Evolutionary conservation across 1,140 invertebrate genomes (phyloP).

Genomic region (Glossosoma conforme): DNA sequence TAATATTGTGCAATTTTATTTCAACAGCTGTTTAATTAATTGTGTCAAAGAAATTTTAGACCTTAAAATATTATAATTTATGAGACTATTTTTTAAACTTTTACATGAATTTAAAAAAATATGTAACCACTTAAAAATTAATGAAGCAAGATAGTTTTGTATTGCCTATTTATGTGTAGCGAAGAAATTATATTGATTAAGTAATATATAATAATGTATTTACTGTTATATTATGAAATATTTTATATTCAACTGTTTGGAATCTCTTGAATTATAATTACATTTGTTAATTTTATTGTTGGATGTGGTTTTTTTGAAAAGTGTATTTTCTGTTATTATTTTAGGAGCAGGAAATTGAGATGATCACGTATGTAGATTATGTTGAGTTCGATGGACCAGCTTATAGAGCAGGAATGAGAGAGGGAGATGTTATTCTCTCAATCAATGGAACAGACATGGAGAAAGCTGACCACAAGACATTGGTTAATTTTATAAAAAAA

Average conservation of each 20-base stretch:
- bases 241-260: neutral
- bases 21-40: too few relatives aligned
- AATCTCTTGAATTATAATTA: too few relatives aligned
- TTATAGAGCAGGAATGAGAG: slow-evolving; percentile 84
- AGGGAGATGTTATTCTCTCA: slow-evolving; percentile 90
- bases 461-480: slow-evolving; percentile 81
- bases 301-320: too few relatives aligned
- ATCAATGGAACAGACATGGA: slow-evolving; percentile 93
- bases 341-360: slow-evolving; percentile 72
- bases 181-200: neutral
- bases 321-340: slow-evolving; percentile 25
- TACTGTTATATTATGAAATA: neutral
- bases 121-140: too few relatives aligned
- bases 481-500: slow-evolving; percentile 86
- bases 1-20: too few relatives aligned
- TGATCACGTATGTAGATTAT: slow-evolving; percentile 94
- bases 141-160: too few relatives aligned
- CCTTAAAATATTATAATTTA: too few relatives aligned
- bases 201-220: neutral
- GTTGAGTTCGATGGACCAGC: slow-evolving; percentile 90
- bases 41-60: too few relatives aligned
- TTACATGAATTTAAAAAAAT: too few relatives aligned
- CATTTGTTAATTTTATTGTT: too few relatives aligned
- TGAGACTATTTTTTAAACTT: too few relatives aligned
- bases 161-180: neutral